These are phyloP conservation scores for Halictus rubicundus DNA, from an alignment of 1,140 invertebrate species.

Conservation along the genomic window DNA sequence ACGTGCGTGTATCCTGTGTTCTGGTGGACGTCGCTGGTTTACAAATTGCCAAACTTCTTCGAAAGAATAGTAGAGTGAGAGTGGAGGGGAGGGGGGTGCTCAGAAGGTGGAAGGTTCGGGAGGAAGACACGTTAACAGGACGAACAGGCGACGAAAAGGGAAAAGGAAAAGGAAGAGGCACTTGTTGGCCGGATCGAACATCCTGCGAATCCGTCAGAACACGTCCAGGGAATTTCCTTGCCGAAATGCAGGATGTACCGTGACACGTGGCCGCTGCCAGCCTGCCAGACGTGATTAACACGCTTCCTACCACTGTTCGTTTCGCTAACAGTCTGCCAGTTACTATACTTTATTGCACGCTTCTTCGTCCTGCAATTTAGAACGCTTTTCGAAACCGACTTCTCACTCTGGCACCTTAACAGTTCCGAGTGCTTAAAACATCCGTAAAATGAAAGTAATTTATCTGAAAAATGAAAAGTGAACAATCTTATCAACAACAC, in stretches of 20 bases:
- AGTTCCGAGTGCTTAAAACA: too few species aligned
- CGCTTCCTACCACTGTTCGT: too few species aligned
- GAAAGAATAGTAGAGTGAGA: constrained; percentile 1
- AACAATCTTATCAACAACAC: too few species aligned
- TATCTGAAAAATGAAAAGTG: too few species aligned
- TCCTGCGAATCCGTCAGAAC: constrained; percentile 43
- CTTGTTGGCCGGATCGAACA: constrained; percentile 57
- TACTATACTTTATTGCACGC: too few species aligned
- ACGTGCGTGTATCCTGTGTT: constrained; percentile 37
- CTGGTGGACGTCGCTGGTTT: constrained; percentile 52
- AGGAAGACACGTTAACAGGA: constrained; percentile 17
- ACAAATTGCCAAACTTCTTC: constrained; percentile 64
- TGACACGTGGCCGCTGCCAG: not conserved
- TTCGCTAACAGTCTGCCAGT: too few species aligned
- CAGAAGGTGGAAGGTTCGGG: not conserved
- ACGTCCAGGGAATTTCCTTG: constrained; percentile 45
- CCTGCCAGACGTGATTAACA: not conserved
- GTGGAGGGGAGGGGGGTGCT: constrained; percentile 10
- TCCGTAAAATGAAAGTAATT: too few species aligned
- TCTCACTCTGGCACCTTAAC: too few species aligned
- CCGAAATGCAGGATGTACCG: constrained; percentile 16
- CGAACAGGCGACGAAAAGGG: constrained; percentile 8
- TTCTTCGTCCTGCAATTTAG: too few species aligned
- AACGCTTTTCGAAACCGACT: too few species aligned
- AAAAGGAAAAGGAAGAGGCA: constrained; percentile 48